Percentiles rank a stretch among this genome's conserved stretches.
Conservation (phyloP, 1,140 invertebrate genomes). For the Phortica variegata region DNA sequence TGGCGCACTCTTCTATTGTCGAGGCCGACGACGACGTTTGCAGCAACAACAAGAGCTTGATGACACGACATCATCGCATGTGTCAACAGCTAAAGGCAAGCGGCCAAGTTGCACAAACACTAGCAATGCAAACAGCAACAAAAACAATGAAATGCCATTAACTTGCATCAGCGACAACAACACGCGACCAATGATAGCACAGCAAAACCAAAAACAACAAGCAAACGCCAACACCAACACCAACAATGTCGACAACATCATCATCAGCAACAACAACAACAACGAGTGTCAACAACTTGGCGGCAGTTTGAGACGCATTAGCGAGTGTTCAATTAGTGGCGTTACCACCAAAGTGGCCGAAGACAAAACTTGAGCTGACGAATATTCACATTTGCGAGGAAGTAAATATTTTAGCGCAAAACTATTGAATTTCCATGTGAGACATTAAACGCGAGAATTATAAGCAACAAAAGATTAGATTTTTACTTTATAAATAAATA, state of each 20-base stretch:
- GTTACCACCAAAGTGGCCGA: constrained; percentile 47
- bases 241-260: constrained; percentile 9
- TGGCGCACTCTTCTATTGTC: too few relatives aligned
- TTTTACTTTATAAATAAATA: not conserved
- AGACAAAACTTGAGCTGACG: constrained; percentile 38
- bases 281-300: constrained; percentile 5
- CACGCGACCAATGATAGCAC: not conserved
- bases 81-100: constrained; percentile 6
- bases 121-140: not conserved
- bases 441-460: too few relatives aligned
- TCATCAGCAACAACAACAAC: constrained; percentile 13
- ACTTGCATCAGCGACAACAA: not conserved
- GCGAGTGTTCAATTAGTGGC: constrained; percentile 41
- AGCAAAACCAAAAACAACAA: not conserved
- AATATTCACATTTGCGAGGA: constrained; percentile 1
- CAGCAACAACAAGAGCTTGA: too few relatives aligned
- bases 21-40: too few relatives aligned
- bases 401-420: not conserved
- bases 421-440: constrained; percentile 6
- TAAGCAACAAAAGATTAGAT: constrained; percentile 11
- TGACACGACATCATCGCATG: constrained; percentile 11
- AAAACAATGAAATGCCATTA: not conserved
- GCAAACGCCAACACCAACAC: constrained; percentile 17
- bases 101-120: too few relatives aligned
- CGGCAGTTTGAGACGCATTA: constrained; percentile 15